These are phyloP conservation scores for Carcharodon carcharias DNA, from an alignment of 2,797 vertebrate species.

Conservation along the genomic window DNA sequence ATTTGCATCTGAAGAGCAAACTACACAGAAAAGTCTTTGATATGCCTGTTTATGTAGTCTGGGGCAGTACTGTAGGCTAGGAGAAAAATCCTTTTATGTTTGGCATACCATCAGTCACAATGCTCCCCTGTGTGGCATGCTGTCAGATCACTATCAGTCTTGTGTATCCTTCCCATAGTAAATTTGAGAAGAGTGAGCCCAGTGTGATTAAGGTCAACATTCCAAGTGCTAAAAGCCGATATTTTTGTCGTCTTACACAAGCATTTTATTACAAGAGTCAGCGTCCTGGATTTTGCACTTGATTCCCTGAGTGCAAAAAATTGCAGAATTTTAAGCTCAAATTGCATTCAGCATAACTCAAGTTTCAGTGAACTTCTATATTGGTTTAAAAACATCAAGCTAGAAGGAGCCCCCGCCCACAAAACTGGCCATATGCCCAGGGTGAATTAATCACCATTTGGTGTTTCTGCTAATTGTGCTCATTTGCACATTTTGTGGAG, in stretches of 20 bases:
- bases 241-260: neutral
- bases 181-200: neutral
- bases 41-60: neutral
- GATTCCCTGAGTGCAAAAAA: neutral
- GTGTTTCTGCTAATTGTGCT: neutral
- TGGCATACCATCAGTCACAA: neutral
- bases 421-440: neutral
- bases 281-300: neutral
- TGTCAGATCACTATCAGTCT: slow-evolving; percentile 3
- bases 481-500: neutral
- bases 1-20: neutral
- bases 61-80: neutral
- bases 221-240: no score
- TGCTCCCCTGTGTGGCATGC: neutral
- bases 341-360: neutral
- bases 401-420: neutral
- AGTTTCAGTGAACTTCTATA: neutral
- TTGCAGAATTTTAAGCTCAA: neutral
- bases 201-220: slow-evolving; percentile 10
- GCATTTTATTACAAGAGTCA: neutral
- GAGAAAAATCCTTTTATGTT: neutral
- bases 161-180: neutral
- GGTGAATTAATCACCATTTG: neutral
- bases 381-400: no score
- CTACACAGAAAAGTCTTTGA: neutral